Evolutionary conservation across 1,140 invertebrate species (phyloP).

Genomic region (Drosophila ananassae): DNA sequence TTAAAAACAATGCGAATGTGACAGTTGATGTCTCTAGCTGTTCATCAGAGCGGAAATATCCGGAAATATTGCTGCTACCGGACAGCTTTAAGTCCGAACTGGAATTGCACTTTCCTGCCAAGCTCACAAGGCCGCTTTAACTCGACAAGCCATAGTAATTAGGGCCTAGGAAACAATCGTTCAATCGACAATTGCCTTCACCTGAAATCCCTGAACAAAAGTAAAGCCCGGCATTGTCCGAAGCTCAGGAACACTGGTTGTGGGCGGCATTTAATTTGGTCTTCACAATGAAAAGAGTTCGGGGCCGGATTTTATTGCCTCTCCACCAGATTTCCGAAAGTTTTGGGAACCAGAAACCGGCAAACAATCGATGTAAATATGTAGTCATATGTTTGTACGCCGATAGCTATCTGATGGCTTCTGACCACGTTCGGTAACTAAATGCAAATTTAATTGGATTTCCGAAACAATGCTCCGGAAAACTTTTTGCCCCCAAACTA

Average conservation of each 20-base stretch:
- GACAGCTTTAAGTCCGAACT: conserved; percentile 22
- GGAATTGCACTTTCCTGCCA: not conserved
- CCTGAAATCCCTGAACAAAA: not conserved
- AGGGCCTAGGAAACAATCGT: not conserved
- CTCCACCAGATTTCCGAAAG: conserved; percentile 12
- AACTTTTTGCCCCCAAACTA: conserved; percentile 31
- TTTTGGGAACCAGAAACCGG: conserved; percentile 14
- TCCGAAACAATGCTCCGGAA: conserved; percentile 22
- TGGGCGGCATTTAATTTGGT: conserved; percentile 15
- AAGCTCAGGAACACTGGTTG: not conserved
- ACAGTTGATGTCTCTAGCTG: conserved; percentile 36
- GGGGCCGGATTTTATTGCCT: conserved; percentile 20
- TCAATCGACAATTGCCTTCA: conserved; percentile 14
- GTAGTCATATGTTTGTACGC: conserved; percentile 5
- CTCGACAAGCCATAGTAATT: not conserved
- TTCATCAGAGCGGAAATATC: conserved; percentile 44
- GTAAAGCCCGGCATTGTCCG: conserved; percentile 8
- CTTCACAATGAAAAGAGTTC: conserved; percentile 24
- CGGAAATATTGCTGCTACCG: conserved; percentile 5
- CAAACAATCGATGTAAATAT: conserved; percentile 21
- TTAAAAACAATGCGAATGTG: conserved; percentile 68
- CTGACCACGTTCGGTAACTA: conserved; percentile 44
- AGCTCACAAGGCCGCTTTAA: not conserved
- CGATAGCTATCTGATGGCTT: conserved; percentile 29
- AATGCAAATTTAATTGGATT: conserved; percentile 71